Evolutionary conservation across 2,888 invertebrate genomes (phyloP), one percentile per base, ranked within the genome.

Genomic region (Trichacis sp.): DNA sequence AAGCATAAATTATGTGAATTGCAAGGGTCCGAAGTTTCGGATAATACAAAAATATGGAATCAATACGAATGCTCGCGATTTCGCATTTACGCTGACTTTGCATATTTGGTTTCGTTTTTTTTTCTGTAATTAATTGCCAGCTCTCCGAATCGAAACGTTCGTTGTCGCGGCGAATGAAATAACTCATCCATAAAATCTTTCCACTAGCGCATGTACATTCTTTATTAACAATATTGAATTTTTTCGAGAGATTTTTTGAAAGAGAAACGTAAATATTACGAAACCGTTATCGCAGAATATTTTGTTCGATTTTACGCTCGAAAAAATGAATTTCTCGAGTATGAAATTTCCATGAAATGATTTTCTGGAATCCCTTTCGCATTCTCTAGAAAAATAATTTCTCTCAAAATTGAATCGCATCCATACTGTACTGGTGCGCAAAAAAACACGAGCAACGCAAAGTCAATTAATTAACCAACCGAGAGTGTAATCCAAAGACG

Each of bases 221-320:
- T 61, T 61, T 61, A 61, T 61, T 51, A 57, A 53, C 61, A 48
- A 57, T 64, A 54, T 49, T 59, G 58, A 55, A 64, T 56, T 40
- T 40, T 33, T 57, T 57, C 60, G 56, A 64, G 53, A 52, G 64
- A 19, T 57, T 55, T 55, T 33, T 55, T 42, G 43, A 52, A 48
- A 33, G 52, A 64, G n/a, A n/a, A 60, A 50, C 55, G 56, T 52
- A 15, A 60, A 56, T 47, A 14, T 17, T 45, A 45, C 11, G n/a
- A n/a, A n/a, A n/a, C n/a, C n/a, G n/a, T n/a, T n/a, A n/a, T n/a
- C n/a, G n/a, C n/a, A n/a, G n/a, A n/a, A n/a, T n/a, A n/a, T n/a
- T n/a, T n/a, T n/a, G n/a, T n/a, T n/a, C n/a, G n/a, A 18, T 45
- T 18, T n/a, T 19, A 19, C 12, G 19, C 36, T 11, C 24, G n/a